phyloP scores from a whole-genome alignment of 2,797 vertebrate species.

The Gymnoscopelus braueri region DNA sequence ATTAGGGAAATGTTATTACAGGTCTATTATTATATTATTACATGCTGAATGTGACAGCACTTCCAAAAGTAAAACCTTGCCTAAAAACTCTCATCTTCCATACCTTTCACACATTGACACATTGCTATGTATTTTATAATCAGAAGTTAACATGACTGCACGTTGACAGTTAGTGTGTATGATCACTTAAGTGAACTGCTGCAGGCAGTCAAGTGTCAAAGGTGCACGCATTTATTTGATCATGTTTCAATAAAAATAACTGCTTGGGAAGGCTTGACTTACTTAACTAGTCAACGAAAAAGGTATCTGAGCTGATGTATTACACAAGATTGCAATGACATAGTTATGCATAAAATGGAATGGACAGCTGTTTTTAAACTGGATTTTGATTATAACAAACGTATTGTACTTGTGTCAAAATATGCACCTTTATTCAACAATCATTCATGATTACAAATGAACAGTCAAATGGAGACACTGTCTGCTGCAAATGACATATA shows the following conservation, averaged over 20 bases:
- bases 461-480: not conserved
- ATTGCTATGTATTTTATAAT: not conserved
- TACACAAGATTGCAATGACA: not conserved
- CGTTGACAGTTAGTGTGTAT: not conserved
- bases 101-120: too few species aligned
- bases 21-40: not conserved
- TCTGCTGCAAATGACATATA: not conserved
- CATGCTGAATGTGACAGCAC: too few species aligned
- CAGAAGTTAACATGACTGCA: not conserved
- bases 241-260: not conserved
- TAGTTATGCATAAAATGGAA: not conserved
- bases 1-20: conserved; percentile 27
- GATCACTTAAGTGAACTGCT: not conserved
- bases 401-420: not conserved
- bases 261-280: not conserved
- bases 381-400: not conserved
- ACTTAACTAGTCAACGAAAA: too few species aligned
- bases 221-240: not conserved
- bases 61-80: too few species aligned
- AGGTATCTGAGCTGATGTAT: too few species aligned
- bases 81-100: too few species aligned
- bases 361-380: not conserved
- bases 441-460: not conserved
- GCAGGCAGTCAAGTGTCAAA: not conserved
- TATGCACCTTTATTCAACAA: not conserved